phyloP scores from a whole-genome alignment of 92 coral and sea anemone species.

The Bergia sp. region DNA sequence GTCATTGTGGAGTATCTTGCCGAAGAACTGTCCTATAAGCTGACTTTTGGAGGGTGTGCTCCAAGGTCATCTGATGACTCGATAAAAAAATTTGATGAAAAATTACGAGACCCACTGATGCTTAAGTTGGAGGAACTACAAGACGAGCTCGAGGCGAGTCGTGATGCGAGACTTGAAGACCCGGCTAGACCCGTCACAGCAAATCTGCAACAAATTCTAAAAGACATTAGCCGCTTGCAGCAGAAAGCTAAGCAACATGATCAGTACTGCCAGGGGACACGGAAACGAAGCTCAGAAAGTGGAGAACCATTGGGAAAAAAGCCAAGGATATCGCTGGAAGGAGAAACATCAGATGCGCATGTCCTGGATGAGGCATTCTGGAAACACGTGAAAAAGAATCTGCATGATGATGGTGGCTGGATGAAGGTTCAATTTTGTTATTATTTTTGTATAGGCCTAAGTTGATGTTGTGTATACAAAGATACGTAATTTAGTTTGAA shows the following conservation, averaged over 20 bases:
- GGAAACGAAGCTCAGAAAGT: background rate
- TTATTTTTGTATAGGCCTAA: too few relatives aligned
- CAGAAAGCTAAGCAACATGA: background rate
- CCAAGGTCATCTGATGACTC: background rate
- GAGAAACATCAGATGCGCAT: too few relatives aligned
- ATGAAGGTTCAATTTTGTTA: slow-evolving; percentile 17
- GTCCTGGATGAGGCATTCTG: background rate
- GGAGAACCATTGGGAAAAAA: background rate
- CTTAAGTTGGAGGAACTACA: background rate
- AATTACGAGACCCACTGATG: background rate
- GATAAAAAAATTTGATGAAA: background rate
- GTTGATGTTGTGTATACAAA: too few relatives aligned
- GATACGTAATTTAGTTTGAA: too few relatives aligned
- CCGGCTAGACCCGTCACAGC: background rate
- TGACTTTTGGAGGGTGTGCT: background rate
- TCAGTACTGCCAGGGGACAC: background rate
- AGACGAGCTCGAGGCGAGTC: background rate
- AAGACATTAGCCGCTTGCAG: background rate
- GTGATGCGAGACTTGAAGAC: background rate
- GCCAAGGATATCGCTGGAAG: background rate
- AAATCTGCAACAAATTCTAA: background rate
- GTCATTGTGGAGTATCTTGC: background rate
- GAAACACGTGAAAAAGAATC: slow-evolving; percentile 1
- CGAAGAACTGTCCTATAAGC: background rate
- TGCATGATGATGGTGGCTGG: slow-evolving; percentile 14